Percentiles rank a stretch among this genome's conserved stretches.
Evolutionary conservation across 2,113 vertebrate species (phyloP).

Genomic region (Mustelus asterias): DNA sequence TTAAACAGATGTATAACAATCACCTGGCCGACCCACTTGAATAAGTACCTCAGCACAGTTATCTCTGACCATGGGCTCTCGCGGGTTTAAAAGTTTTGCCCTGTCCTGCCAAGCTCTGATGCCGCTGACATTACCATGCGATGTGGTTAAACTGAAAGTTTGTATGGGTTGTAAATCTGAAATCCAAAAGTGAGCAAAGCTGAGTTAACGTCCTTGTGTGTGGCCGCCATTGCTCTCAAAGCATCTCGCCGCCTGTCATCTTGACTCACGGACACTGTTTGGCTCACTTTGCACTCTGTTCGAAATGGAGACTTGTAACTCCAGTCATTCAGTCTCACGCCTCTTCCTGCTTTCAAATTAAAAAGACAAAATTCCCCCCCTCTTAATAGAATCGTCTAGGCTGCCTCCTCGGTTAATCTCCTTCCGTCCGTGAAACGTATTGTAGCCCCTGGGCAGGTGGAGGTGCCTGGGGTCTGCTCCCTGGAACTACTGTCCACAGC

Average conservation of each 20-base stretch:
- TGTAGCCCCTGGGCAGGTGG: no score
- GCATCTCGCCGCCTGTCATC: background rate
- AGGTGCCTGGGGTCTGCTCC: background rate
- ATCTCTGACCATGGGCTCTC: background rate
- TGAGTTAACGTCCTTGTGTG: background rate
- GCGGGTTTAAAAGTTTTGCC: background rate
- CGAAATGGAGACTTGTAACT: background rate
- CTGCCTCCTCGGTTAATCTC: background rate
- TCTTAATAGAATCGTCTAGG: background rate
- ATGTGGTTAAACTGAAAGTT: background rate
- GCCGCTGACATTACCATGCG: no score
- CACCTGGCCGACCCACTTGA: background rate
- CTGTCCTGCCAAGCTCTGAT: background rate
- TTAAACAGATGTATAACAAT: background rate
- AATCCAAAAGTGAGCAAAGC: background rate
- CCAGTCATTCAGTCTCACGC: background rate
- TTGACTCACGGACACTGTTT: background rate
- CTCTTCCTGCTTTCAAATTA: background rate
- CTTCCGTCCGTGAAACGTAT: background rate
- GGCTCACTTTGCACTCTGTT: background rate
- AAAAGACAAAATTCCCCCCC: background rate
- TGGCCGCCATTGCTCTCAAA: background rate
- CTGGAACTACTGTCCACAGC: background rate
- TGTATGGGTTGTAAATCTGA: background rate
- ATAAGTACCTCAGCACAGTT: background rate